These are phyloP conservation scores for Leptinotarsa lineolata DNA, from an alignment of 1,140 invertebrate genomes.

Conservation along the genomic window DNA sequence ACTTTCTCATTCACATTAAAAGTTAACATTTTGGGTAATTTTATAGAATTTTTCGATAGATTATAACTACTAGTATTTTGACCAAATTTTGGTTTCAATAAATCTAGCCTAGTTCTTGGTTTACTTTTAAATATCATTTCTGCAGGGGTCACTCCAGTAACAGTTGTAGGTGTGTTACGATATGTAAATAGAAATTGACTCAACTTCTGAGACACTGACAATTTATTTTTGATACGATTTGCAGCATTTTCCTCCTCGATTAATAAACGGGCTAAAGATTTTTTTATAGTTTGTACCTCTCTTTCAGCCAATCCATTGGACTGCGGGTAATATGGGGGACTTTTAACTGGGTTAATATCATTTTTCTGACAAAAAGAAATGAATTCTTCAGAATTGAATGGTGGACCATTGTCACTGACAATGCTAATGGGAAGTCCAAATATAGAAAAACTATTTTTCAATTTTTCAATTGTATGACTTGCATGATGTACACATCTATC, in stretches of 20 bases:
- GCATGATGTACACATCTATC: conserved; percentile 39
- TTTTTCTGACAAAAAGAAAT: conserved; percentile 30
- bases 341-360: conserved; percentile 25
- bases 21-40: not conserved
- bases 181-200: conserved; percentile 22
- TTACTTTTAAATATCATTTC: conserved; percentile 11
- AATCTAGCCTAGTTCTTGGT: conserved; percentile 5
- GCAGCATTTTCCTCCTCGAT: conserved; percentile 12
- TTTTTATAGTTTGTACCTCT: conserved; percentile 29
- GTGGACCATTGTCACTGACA: conserved; percentile 38
- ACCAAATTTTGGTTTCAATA: not conserved
- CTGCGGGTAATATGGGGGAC: conserved; percentile 30
- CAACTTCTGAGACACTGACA: conserved; percentile 24
- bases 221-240: not conserved
- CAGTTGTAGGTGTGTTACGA: not conserved
- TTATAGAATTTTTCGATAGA: not conserved
- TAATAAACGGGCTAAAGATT: not conserved
- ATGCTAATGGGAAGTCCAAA: conserved; percentile 30
- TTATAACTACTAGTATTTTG: not conserved
- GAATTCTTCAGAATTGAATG: conserved; percentile 27
- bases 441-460: conserved; percentile 39
- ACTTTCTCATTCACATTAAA: conserved; percentile 14
- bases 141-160: not conserved
- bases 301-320: conserved; percentile 29
- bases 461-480: conserved; percentile 32